These are phyloP conservation scores for Centrocercus urophasianus DNA, from an alignment of 2,113 vertebrate species.

Conservation along the genomic window DNA sequence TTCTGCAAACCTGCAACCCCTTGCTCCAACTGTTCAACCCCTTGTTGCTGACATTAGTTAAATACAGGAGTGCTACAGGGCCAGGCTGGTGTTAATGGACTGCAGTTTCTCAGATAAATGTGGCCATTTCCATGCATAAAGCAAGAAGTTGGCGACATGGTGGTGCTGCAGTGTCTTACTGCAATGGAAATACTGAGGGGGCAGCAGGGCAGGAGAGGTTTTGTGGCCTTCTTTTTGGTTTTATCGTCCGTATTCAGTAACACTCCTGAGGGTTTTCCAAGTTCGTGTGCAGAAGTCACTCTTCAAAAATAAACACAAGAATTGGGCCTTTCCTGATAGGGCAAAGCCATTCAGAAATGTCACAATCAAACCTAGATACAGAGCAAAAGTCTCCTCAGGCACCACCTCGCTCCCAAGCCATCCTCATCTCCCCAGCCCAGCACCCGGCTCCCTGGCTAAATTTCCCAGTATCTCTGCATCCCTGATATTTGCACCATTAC, in stretches of 20 bases:
- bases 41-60: not conserved
- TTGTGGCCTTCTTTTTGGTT: not conserved
- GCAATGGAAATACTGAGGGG: accelerated
- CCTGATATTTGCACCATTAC: not conserved
- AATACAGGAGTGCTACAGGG: not conserved
- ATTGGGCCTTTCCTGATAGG: not conserved
- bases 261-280: not conserved
- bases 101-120: not conserved
- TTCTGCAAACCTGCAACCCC: not conserved
- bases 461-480: not conserved
- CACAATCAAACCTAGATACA: not conserved
- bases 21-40: not conserved
- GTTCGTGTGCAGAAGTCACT: not conserved
- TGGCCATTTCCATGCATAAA: too few species aligned
- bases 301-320: not conserved
- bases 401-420: not conserved
- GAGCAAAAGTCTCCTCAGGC: not conserved
- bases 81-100: accelerated
- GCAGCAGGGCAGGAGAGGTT: not conserved
- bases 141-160: not conserved
- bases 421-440: not conserved
- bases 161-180: not conserved
- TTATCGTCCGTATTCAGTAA: not conserved
- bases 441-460: constrained; percentile 1
- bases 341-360: not conserved